Evolutionary conservation across 1,140 invertebrate genomes (phyloP).

Genomic region (Ruditapes philippinarum): DNA sequence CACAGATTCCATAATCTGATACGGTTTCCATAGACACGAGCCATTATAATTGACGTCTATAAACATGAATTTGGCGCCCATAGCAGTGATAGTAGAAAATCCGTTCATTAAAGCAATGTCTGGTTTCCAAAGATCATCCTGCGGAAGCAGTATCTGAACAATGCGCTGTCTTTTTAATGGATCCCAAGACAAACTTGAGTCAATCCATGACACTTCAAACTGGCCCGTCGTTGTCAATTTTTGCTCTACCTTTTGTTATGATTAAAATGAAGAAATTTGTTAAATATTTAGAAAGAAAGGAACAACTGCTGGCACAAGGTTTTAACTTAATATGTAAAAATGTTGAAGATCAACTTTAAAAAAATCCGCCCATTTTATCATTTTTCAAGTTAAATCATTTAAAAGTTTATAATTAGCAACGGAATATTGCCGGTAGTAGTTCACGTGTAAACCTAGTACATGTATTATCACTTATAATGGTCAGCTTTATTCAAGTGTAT

Average conservation of each 20-base stretch:
- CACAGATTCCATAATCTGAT: conserved; percentile 44
- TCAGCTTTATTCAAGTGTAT: too few species aligned
- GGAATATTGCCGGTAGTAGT: too few species aligned
- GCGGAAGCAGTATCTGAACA: conserved; percentile 14
- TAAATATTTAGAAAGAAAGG: too few species aligned
- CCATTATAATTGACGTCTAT: conserved; percentile 51
- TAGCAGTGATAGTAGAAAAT: conserved; percentile 2
- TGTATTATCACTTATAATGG: too few species aligned
- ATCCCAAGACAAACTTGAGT: conserved; percentile 23
- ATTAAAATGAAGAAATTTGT: neutral
- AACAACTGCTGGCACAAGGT: too few species aligned
- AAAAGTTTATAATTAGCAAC: too few species aligned
- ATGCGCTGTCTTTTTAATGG: conserved; percentile 21
- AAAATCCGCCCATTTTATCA: too few species aligned
- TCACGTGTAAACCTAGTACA: too few species aligned
- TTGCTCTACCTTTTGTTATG: conserved; percentile 42
- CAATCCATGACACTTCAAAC: conserved; percentile 39
- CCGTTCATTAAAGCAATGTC: conserved; percentile 59
- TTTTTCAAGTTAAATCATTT: too few species aligned
- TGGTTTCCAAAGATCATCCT: conserved; percentile 58
- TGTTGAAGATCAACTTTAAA: too few species aligned
- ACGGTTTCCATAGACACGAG: conserved; percentile 48
- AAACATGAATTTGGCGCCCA: conserved; percentile 54
- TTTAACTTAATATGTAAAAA: too few species aligned
- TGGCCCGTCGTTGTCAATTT: conserved; percentile 49